These are phyloP conservation scores for Rugalucina vietnamica DNA, from an alignment of 2,888 invertebrate species.

Conservation along the genomic window DNA sequence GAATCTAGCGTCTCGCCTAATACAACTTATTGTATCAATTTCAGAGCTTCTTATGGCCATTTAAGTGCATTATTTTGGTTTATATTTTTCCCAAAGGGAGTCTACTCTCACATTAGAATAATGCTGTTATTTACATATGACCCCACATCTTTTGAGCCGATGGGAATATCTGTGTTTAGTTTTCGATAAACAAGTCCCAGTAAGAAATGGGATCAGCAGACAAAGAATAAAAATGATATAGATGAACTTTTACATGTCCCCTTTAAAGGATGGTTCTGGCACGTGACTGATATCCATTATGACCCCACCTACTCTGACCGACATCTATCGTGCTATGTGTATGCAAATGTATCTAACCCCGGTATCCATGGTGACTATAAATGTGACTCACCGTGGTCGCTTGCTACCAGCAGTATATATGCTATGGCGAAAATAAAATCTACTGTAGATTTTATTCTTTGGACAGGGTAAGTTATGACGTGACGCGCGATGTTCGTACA, in stretches of 20 bases:
- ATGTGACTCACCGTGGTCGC: slow-evolving; percentile 95
- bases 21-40: no score
- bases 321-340: slow-evolving; percentile 69
- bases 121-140: no score
- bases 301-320: slow-evolving; percentile 75
- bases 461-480: slow-evolving; percentile 96
- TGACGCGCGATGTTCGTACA: no score
- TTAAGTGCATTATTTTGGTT: no score
- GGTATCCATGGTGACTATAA: slow-evolving; percentile 91
- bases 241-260: not conserved
- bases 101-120: no score
- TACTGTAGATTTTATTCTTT: slow-evolving; percentile 95
- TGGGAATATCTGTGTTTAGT: no score
- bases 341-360: slow-evolving; percentile 43
- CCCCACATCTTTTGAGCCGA: no score
- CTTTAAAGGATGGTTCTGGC: slow-evolving; percentile 81
- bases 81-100: no score
- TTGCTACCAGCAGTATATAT: slow-evolving; percentile 93
- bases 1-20: no score
- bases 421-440: slow-evolving; percentile 93
- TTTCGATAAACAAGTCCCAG: no score
- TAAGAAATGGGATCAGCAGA: no score
- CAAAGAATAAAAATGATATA: not conserved
- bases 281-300: slow-evolving; percentile 81
- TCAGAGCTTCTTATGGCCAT: no score